A percentile compares a stretch with the other conserved stretches of the same genome.
Evolutionary conservation across 2,888 invertebrate genomes (phyloP).

Genomic region (Lacanobia wlatinum): DNA sequence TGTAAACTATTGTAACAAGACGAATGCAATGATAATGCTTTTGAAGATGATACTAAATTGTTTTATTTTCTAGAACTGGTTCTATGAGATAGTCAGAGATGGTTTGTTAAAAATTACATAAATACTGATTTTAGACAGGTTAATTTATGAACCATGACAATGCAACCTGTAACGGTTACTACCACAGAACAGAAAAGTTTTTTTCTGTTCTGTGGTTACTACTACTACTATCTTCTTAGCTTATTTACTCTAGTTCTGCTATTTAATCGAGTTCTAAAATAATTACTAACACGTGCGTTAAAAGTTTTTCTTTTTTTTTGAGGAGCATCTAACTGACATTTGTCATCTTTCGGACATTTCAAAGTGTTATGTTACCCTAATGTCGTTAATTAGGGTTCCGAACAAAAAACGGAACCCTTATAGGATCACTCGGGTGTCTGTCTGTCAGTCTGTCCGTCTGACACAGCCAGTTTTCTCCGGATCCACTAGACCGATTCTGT

Average conservation of each 20-base stretch:
- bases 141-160: constrained; percentile 3
- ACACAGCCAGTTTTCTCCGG: too few relatives aligned
- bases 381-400: too few relatives aligned
- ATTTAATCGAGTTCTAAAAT: too few relatives aligned
- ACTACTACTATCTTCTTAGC: not conserved
- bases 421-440: too few relatives aligned
- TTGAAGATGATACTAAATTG: not conserved
- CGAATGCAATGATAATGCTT: constrained; percentile 21
- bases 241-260: too few relatives aligned
- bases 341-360: not conserved
- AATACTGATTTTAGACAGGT: not conserved
- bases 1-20: constrained; percentile 44
- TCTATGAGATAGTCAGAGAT: not conserved
- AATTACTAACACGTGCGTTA: not conserved
- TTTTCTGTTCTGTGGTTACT: too few relatives aligned
- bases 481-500: too few relatives aligned
- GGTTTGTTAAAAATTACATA: not conserved
- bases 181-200: too few relatives aligned
- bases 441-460: too few relatives aligned
- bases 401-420: too few relatives aligned
- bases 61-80: constrained; percentile 3
- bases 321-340: not conserved
- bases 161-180: not conserved
- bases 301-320: too few relatives aligned
- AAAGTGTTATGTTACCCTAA: not conserved